Evolutionary conservation across 2,888 invertebrate species (phyloP), one percentile per base, ranked within the genome.

Genomic region (Drosophila ustulata): DNA sequence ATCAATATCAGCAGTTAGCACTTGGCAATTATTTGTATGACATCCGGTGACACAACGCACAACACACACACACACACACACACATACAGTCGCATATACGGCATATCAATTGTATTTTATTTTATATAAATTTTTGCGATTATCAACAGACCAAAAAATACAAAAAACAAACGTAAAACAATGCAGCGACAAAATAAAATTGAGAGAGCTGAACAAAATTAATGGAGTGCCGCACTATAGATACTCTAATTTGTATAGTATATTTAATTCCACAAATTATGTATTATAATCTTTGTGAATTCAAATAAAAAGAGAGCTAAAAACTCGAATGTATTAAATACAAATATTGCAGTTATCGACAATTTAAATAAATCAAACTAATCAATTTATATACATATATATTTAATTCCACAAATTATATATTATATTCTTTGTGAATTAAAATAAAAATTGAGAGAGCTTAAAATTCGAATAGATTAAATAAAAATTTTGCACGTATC

Each of bases 41-140:
- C 77, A 77, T 79, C 77, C 80, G 80, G 71, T 75, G 77, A 80
- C 80, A 80, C 67, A 67, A 76, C 75, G 77, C 61, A 53, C 52
- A 43, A 57, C 25, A 46, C 39, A 62, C 39, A 53, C 28, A 32
- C 45, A 55, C 25, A 55, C 34, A 43, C 32, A 9, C 6, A 53
- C n/a, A 28, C 41, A 25, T 9, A 43, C 3, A 46, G 13, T 57
- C 50, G 41, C 50, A 56, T 53, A 67, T 62, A 51, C 32, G 64
- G 57, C 63, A 78, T 63, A 71, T 67, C 59, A 78, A 65, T 67
- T 67, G 65, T 66, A 43, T 64, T 63, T 28, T 30, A 32, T 70
- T 41, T 45, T 55, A n/a, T 30, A 58, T 56, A 52, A 30, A 9
- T 58, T 64, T 57, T 34, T 56, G 66, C 62, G 59, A 75, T 75